Conservation (phyloP, 2,797 vertebrate species). For the Danio aesculapii region DNA sequence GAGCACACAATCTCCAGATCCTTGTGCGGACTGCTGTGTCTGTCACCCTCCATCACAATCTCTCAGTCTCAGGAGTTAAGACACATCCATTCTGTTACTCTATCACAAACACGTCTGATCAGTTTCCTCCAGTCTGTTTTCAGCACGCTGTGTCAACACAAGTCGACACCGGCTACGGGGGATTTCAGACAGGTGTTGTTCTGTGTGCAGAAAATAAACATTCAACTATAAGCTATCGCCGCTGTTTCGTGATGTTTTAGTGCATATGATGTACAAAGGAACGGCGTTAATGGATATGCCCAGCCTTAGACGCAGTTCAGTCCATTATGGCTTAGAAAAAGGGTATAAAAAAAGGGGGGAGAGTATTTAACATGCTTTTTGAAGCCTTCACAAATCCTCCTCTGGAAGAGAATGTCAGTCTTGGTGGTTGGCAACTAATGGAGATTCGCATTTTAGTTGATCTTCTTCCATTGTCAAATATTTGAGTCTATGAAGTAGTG, state of each 20-base stretch:
- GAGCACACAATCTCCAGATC: slow-evolving; percentile 69
- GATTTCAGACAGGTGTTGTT: neutral
- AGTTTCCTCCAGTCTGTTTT: slow-evolving; percentile 61
- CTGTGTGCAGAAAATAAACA: neutral
- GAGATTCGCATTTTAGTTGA: slow-evolving; percentile 90
- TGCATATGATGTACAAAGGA: slow-evolving; percentile 5
- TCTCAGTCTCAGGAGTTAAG: slow-evolving; percentile 64
- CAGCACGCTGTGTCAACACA: slow-evolving; percentile 19
- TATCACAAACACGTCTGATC: slow-evolving; percentile 59
- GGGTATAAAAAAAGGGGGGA: neutral
- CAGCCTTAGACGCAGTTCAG: neutral
- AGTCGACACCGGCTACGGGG: neutral
- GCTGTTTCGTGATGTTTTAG: neutral
- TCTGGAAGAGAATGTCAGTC: slow-evolving; percentile 87
- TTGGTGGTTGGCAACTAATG: slow-evolving; percentile 91
- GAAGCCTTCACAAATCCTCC: slow-evolving; percentile 84
- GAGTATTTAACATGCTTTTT: slow-evolving; percentile 78
- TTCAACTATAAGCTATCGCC: neutral
- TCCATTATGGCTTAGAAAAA: slow-evolving; percentile 18
- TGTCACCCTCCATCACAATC: slow-evolving; percentile 64
- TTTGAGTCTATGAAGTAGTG: slow-evolving; percentile 99
- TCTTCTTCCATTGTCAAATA: slow-evolving; percentile 99
- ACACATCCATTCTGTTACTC: slow-evolving; percentile 61
- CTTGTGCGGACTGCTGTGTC: slow-evolving; percentile 70
- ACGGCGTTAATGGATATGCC: slow-evolving; percentile 25